Evolutionary conservation across 2,888 invertebrate species (phyloP).

Genomic region (Antheraea yamamai): DNA sequence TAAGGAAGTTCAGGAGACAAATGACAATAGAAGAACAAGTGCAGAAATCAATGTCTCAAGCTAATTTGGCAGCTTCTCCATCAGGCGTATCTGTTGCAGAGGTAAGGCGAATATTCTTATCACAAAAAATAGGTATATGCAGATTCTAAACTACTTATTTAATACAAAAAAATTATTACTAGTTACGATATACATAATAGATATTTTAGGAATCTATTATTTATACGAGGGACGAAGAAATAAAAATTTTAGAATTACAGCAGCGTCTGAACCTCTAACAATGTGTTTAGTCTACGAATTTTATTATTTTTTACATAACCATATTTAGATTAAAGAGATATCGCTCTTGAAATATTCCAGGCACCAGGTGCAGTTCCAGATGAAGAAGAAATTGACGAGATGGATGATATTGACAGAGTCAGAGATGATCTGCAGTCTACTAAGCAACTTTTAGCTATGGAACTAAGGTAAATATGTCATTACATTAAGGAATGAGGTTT

Average conservation of each 20-base stretch:
- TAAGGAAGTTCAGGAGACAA: conserved; percentile 93
- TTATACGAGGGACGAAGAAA: too few relatives aligned
- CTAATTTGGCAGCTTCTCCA: conserved; percentile 80
- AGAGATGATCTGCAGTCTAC: conserved; percentile 95
- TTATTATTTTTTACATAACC: not conserved
- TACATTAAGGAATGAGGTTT: not conserved
- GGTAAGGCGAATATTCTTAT: conserved; percentile 35
- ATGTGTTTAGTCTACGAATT: not conserved
- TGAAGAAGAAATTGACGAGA: conserved; percentile 89
- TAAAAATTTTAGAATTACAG: too few relatives aligned
- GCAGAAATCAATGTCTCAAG: conserved; percentile 89
- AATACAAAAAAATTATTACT: too few relatives aligned
- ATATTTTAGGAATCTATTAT: too few relatives aligned
- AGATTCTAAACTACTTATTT: too few relatives aligned
- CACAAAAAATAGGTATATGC: too few relatives aligned
- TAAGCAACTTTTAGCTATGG: conserved; percentile 93
- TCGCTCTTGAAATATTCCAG: conserved; percentile 34
- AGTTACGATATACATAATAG: too few relatives aligned
- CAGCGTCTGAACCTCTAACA: not conserved
- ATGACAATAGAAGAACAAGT: conserved; percentile 95
- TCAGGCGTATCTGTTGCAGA: conserved; percentile 66
- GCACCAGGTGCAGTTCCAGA: conserved; percentile 60
- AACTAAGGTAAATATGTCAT: conserved; percentile 80
- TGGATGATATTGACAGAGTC: conserved; percentile 95
- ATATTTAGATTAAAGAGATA: too few relatives aligned